Conservation (phyloP, 2,113 vertebrate species). For the Pungitius pungitius region DNA sequence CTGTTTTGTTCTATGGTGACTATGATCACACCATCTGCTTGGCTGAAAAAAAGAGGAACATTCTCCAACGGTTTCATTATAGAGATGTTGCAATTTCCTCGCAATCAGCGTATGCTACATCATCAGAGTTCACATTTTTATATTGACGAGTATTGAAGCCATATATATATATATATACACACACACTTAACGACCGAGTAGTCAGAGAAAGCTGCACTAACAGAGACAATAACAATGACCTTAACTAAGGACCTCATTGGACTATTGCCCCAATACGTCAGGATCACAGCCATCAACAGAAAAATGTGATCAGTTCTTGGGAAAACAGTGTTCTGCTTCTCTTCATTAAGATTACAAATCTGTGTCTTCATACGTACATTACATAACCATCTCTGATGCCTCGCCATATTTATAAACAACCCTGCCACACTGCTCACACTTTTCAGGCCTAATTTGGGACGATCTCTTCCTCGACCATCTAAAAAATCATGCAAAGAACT, state of each 20-base stretch:
- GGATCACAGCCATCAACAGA: not conserved
- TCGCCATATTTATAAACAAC: constrained; percentile 44
- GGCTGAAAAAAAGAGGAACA: constrained; percentile 41
- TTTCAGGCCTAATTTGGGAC: constrained; percentile 31
- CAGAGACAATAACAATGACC: constrained; percentile 15
- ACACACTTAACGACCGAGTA: too few relatives aligned
- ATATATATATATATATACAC: too few relatives aligned
- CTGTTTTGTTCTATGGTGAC: not conserved
- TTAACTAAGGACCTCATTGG: constrained; percentile 1
- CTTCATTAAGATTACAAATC: constrained; percentile 8
- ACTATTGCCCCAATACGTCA: constrained; percentile 7
- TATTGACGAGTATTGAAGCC: constrained; percentile 10
- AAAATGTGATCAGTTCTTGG: not conserved
- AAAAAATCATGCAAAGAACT: not conserved
- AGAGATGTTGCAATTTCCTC: constrained; percentile 45
- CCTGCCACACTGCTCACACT: constrained; percentile 16
- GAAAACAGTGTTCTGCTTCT: not conserved
- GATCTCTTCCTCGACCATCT: constrained; percentile 7
- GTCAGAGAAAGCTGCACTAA: constrained; percentile 8
- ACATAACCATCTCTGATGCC: constrained; percentile 44
- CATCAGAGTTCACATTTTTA: not conserved
- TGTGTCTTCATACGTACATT: constrained; percentile 37
- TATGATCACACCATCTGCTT: constrained; percentile 1
- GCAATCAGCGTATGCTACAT: not conserved
- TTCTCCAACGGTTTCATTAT: not conserved